A percentile compares a stretch with the other conserved stretches of the same genome.
phyloP scores from a whole-genome alignment of 2,113 vertebrate species.

The Pogonocichla stellata region DNA sequence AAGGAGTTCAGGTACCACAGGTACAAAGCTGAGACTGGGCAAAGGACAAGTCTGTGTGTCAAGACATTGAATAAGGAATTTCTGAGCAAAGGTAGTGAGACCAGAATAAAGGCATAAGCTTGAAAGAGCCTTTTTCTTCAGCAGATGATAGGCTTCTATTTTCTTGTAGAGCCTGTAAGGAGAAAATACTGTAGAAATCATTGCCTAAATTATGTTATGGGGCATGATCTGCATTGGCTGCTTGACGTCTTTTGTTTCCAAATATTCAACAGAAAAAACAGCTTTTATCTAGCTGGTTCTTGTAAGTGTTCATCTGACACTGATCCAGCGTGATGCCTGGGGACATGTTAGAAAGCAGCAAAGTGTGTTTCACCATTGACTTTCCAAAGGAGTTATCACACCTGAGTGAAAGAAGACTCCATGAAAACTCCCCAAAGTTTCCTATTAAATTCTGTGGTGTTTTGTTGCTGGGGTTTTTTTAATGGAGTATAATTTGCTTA shows the following conservation, averaged over 20 bases:
- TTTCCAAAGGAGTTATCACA: background rate
- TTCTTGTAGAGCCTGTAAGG: background rate
- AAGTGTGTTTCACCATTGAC: background rate
- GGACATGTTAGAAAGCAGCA: background rate
- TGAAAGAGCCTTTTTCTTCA: background rate
- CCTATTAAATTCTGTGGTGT: background rate
- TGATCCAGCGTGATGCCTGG: fast-evolving
- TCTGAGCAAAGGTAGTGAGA: background rate
- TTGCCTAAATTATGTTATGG: background rate
- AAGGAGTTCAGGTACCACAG: background rate
- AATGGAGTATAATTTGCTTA: background rate
- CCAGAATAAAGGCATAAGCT: background rate
- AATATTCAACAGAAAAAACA: background rate
- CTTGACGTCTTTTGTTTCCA: background rate
- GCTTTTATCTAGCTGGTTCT: background rate
- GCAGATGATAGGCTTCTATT: background rate
- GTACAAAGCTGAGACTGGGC: background rate
- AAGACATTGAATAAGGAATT: background rate
- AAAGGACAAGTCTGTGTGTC: background rate
- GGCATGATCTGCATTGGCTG: background rate
- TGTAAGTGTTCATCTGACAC: background rate
- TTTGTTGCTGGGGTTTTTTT: background rate
- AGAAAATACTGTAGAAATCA: background rate
- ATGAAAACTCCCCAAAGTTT: background rate
- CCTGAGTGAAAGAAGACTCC: background rate